These are phyloP conservation scores for Microcebus ravelobensis DNA, from an alignment of 2,113 vertebrate genomes.

Conservation along the genomic window DNA sequence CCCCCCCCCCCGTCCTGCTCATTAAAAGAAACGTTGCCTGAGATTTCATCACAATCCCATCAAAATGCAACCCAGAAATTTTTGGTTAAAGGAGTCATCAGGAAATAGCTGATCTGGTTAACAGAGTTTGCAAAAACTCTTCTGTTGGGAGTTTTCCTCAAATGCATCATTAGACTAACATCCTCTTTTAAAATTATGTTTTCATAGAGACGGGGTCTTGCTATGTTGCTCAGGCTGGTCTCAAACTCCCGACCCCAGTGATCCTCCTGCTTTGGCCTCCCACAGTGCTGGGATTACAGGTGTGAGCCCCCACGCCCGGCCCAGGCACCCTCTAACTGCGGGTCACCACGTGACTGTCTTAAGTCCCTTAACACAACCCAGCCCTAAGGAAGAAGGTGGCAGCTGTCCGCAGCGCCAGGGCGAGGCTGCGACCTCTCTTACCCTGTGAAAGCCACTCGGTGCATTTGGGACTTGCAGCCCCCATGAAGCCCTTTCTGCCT, in stretches of 20 bases:
- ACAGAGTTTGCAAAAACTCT: neutral
- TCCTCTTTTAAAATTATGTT: neutral
- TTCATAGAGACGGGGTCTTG: too few species aligned
- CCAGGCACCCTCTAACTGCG: too few species aligned
- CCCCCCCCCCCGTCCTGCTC: neutral
- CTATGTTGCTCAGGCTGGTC: too few species aligned
- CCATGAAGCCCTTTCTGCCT: neutral
- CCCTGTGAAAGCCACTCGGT: neutral
- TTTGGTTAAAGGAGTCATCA: neutral
- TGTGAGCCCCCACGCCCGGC: too few species aligned
- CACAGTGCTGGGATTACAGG: too few species aligned
- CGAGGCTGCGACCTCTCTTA: neutral
- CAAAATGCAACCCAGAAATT: neutral
- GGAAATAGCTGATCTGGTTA: neutral
- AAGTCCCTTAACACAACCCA: rapidly evolving
- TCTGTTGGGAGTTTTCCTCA: neutral
- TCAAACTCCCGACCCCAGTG: too few species aligned
- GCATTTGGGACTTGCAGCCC: neutral
- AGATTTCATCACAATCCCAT: neutral
- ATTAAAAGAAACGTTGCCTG: neutral
- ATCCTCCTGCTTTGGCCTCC: too few species aligned
- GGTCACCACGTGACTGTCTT: neutral
- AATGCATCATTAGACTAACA: neutral
- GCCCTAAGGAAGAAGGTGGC: neutral
- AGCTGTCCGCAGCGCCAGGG: neutral